Evolutionary conservation across 2,113 vertebrate species (phyloP).

Genomic region (Dolichotis patagonum): DNA sequence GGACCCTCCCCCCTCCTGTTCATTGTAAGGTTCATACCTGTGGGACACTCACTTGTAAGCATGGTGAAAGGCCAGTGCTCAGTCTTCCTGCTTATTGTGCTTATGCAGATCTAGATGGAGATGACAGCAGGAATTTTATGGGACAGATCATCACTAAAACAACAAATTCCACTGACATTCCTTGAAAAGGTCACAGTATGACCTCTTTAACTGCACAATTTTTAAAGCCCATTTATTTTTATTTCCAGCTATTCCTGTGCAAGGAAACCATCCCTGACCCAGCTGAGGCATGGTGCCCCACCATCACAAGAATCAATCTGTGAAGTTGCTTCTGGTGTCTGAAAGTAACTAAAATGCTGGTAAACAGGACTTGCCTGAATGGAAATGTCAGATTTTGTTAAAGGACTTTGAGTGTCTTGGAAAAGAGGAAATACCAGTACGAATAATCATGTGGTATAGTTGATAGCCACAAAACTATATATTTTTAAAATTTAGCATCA

Average conservation of each 20-base stretch:
- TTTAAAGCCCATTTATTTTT: neutral
- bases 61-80: neutral
- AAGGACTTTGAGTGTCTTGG: neutral
- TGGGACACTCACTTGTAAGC: neutral
- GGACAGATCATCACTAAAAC: neutral
- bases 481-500: conserved; percentile 43
- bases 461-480: neutral
- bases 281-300: neutral
- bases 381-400: conserved; percentile 22
- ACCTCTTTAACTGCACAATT: neutral
- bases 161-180: neutral
- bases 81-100: neutral
- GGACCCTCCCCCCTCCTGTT: neutral
- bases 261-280: neutral
- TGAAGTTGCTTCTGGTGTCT: neutral
- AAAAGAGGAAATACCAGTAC: neutral
- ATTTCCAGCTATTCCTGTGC: neutral
- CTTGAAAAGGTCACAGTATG: neutral
- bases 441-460: neutral
- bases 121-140: neutral
- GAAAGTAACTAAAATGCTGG: neutral
- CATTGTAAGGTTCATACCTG: neutral
- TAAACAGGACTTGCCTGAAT: neutral
- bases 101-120: neutral
- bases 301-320: neutral